Conservation (phyloP, 2,888 invertebrate genomes). For the Andrena marginata region DNA sequence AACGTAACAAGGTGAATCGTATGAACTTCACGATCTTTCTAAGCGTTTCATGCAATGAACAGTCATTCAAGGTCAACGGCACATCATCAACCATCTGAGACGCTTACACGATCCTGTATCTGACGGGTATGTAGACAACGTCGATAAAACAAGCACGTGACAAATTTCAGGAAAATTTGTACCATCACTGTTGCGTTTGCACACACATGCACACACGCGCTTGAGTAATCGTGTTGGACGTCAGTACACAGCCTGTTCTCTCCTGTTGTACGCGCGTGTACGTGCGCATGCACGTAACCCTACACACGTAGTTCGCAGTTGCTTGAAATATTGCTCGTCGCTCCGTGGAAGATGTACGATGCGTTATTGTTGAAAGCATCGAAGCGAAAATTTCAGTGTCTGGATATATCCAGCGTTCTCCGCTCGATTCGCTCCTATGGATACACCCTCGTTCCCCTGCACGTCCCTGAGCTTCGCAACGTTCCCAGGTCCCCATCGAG, state of each 20-base stretch:
- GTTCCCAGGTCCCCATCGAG: slow-evolving; percentile 71
- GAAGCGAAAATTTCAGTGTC: slow-evolving; percentile 83
- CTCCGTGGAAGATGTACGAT: slow-evolving; percentile 82
- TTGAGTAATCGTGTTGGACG: slow-evolving; percentile 57
- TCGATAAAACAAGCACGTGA: slow-evolving; percentile 56
- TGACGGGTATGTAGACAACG: not conserved
- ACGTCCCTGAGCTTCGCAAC: slow-evolving; percentile 67
- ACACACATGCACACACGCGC: slow-evolving; percentile 37
- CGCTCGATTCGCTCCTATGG: slow-evolving; percentile 69
- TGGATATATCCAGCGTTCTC: slow-evolving; percentile 76
- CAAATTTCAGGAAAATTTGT: slow-evolving; percentile 64
- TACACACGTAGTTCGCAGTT: slow-evolving; percentile 70
- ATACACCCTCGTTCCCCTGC: slow-evolving; percentile 56
- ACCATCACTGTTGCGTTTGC: slow-evolving; percentile 44
- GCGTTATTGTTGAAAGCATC: slow-evolving; percentile 84
- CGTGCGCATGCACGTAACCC: slow-evolving; percentile 43
- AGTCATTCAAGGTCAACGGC: slow-evolving; percentile 1
- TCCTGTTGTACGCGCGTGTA: slow-evolving; percentile 22
- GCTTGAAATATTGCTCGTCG: slow-evolving; percentile 83
- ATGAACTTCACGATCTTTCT: not conserved
- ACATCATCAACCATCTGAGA: not conserved
- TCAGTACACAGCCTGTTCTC: slow-evolving; percentile 45
- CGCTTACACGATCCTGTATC: slow-evolving; percentile 1
- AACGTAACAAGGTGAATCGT: not conserved
- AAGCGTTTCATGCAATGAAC: not conserved